Conservation (phyloP, 1,140 invertebrate species). For the Camponotus pennsylvanicus region DNA sequence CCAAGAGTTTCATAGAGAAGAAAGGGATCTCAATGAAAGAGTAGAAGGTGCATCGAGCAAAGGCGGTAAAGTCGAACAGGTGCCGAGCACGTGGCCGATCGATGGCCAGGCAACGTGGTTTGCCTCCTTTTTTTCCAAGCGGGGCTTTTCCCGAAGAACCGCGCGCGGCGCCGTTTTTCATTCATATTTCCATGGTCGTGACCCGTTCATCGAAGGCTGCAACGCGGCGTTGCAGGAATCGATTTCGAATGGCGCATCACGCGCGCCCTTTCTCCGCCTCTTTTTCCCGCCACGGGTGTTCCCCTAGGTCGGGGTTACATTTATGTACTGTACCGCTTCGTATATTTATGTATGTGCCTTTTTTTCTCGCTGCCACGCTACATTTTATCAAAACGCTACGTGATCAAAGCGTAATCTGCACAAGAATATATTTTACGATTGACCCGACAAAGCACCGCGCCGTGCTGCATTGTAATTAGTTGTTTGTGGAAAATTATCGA, state of each 20-base stretch:
- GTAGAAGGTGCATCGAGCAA: constrained; percentile 62
- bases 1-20: not conserved
- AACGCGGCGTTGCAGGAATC: constrained; percentile 79
- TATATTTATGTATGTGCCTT: constrained; percentile 53
- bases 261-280: constrained; percentile 75
- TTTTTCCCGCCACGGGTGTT: constrained; percentile 71
- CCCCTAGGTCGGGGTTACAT: constrained; percentile 81
- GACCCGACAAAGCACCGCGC: not conserved
- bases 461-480: constrained; percentile 11
- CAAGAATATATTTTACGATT: constrained; percentile 29
- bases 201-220: constrained; percentile 80
- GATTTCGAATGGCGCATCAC: constrained; percentile 84
- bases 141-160: constrained; percentile 77
- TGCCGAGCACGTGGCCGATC: constrained; percentile 85
- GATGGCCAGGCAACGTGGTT: constrained; percentile 70
- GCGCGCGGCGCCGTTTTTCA: constrained; percentile 85
- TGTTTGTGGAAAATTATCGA: constrained; percentile 14
- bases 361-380: constrained; percentile 61
- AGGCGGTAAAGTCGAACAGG: constrained; percentile 80
- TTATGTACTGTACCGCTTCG: constrained; percentile 69
- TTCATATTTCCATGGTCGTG: constrained; percentile 85
- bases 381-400: constrained; percentile 66
- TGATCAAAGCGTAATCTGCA: constrained; percentile 43
- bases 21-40: constrained; percentile 29
- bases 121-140: constrained; percentile 72